Evolutionary conservation across 2,113 vertebrate species (phyloP), one percentile per base, ranked within the genome.

Genomic region (Aphyosemion australe): DNA sequence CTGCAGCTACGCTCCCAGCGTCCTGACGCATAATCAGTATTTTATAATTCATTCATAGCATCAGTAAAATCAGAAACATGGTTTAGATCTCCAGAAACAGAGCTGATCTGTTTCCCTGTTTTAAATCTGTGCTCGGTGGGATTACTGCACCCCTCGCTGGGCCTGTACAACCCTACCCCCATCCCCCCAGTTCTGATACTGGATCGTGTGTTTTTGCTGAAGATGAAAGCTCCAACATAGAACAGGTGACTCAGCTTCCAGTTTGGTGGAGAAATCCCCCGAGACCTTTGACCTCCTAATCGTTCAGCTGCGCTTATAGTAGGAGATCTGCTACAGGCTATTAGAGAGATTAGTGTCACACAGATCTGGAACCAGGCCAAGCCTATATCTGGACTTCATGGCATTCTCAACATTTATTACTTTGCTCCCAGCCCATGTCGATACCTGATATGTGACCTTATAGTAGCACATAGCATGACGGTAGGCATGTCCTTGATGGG

Each of bases 221-320:
- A 71, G 76, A 84, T 70, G 80, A 81, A 75, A 69, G 64, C 71
- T 72, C 63, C 61, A 10, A 72, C 81, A 72, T 61, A 72, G 85
- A 84, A 86, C 80, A 86, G 88, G 88, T 90, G 88, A 90, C 87
- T 90, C 88, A 90, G 88, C 87, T 85, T 83, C 61, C 80, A 87
- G 69, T 78, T 75, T 78, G 78, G 82, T 60, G 69, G 76, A 83
- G 76, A 83, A 84, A 84, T 84, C 83, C 84, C 76, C 50, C 6
- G 78, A 70, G 87, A 90, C 78, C 89, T 88, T 86, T 87, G 89
- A 89, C 87, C 89, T 80, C 79, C 61, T 87, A 89, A 89, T 88
- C 83, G 72, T 82, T 85, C 65, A 69, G 86, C 81, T 80, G 81
- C 77, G 79, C 89, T 88, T 90, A 90, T 72, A 80, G 87, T 82